Conservation (phyloP, 2,113 vertebrate species). For the Macroglossus sobrinus region DNA sequence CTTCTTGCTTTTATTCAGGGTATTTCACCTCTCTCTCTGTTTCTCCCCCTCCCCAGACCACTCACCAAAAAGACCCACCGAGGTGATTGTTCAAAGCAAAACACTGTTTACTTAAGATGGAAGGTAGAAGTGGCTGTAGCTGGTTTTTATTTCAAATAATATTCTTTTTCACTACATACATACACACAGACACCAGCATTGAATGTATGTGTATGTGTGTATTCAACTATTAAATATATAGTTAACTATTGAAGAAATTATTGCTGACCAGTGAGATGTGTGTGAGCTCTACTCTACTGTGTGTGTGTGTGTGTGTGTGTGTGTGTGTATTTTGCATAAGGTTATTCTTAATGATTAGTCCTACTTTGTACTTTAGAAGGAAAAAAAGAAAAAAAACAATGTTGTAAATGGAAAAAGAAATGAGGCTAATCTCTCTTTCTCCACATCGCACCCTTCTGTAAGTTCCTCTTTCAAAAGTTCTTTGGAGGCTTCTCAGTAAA, state of each 20-base stretch:
- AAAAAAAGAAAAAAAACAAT: neutral
- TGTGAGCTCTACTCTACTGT: neutral
- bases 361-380: neutral
- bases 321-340: neutral
- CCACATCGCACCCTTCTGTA: neutral
- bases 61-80: neutral
- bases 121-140: neutral
- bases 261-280: neutral
- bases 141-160: neutral
- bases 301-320: too few species aligned
- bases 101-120: neutral
- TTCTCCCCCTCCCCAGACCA: neutral
- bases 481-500: too few species aligned
- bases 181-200: neutral
- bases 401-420: neutral
- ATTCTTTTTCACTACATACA: neutral
- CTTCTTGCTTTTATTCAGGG: neutral
- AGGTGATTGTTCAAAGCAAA: constrained; percentile 1
- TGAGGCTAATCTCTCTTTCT: neutral
- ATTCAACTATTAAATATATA: neutral
- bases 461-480: neutral
- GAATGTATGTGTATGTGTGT: neutral
- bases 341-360: neutral
- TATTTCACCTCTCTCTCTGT: neutral
- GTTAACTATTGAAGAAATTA: neutral